These are phyloP conservation scores for Arizona elegans DNA, from an alignment of 2,113 vertebrate genomes.

Conservation along the genomic window DNA sequence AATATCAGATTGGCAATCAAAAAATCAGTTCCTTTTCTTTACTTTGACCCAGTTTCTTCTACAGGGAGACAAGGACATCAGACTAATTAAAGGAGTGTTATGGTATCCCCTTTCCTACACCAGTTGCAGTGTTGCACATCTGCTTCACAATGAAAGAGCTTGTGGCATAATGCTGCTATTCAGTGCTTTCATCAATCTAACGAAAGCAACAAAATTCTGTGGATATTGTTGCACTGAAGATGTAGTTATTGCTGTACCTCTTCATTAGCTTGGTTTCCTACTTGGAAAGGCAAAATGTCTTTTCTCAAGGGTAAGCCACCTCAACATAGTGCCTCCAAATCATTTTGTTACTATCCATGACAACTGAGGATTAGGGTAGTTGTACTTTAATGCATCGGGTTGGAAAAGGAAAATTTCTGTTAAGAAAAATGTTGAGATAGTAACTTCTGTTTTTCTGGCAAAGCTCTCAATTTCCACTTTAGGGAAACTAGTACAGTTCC, in stretches of 20 bases:
- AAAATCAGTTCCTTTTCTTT: background rate
- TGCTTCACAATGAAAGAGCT: background rate
- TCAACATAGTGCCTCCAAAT: background rate
- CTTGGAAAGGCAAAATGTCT: background rate
- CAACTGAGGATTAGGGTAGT: background rate
- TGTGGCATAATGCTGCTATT: background rate
- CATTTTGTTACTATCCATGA: background rate
- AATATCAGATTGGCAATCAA: background rate
- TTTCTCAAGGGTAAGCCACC: background rate
- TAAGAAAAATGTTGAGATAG: background rate
- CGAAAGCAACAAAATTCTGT: background rate
- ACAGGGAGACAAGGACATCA: background rate
- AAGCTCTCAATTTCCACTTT: background rate
- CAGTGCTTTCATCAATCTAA: background rate
- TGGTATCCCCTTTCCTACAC: background rate
- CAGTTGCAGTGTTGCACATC: background rate
- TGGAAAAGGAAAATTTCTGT: background rate
- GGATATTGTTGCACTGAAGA: background rate
- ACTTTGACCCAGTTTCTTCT: background rate
- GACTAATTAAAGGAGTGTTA: background rate
- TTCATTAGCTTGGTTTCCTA: background rate
- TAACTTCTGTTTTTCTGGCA: background rate
- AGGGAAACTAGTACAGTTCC: background rate
- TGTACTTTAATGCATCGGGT: background rate
- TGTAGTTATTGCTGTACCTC: background rate